These are phyloP conservation scores for Nomada ruficornis DNA, from an alignment of 2,888 invertebrate genomes.

Conservation along the genomic window DNA sequence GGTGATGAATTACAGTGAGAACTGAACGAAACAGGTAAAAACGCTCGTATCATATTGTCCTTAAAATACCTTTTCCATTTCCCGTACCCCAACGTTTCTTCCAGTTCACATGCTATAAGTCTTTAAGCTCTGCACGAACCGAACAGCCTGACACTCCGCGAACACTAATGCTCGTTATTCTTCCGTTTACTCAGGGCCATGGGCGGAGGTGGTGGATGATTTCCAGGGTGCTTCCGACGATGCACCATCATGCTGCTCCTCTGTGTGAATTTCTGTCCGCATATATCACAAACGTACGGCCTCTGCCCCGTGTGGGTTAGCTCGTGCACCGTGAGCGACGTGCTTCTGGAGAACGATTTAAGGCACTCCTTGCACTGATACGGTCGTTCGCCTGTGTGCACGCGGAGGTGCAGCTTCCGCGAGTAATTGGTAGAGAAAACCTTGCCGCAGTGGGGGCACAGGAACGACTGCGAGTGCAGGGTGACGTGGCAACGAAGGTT, in stretches of 20 bases:
- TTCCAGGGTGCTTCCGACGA: slow-evolving; percentile 64
- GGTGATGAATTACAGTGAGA: neutral
- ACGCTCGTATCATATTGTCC: too few species aligned
- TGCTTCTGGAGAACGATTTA: slow-evolving; percentile 66
- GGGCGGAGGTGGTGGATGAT: slow-evolving; percentile 54
- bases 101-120: too few species aligned
- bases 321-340: slow-evolving; percentile 71
- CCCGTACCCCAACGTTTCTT: too few species aligned
- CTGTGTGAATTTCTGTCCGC: slow-evolving; percentile 73
- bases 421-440: slow-evolving; percentile 58
- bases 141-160: neutral
- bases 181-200: neutral
- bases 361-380: slow-evolving; percentile 78
- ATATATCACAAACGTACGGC: slow-evolving; percentile 76
- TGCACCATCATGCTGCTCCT: slow-evolving; percentile 71
- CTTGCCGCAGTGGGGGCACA: slow-evolving; percentile 68
- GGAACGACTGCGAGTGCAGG: slow-evolving; percentile 63
- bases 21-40: neutral
- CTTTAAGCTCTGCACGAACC: neutral
- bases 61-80: too few species aligned
- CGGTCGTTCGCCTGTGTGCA: slow-evolving; percentile 82
- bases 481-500: slow-evolving; percentile 70
- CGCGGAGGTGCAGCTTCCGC: slow-evolving; percentile 78
- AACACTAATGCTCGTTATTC: slow-evolving; percentile 13
- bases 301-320: slow-evolving; percentile 72